Evolutionary conservation across 1,140 invertebrate species (phyloP).

Genomic region (Bombus fervidus): DNA sequence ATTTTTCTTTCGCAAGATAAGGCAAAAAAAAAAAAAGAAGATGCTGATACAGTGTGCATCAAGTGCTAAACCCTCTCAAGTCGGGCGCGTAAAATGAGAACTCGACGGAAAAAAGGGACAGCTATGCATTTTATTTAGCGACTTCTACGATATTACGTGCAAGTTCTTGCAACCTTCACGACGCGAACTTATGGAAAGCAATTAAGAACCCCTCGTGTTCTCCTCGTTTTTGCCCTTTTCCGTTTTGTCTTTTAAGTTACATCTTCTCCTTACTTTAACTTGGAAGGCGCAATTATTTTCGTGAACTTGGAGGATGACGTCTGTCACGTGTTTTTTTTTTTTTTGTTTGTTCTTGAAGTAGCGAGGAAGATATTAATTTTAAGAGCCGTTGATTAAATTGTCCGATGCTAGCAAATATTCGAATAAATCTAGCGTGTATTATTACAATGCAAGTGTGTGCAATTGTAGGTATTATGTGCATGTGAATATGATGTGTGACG

Average conservation of each 20-base stretch:
- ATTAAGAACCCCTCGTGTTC: conserved; percentile 21
- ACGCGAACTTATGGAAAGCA: conserved; percentile 28
- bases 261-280: background rate
- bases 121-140: conserved; percentile 30
- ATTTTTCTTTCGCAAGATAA: background rate
- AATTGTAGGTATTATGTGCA: no score
- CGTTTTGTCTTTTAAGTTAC: background rate
- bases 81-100: no score
- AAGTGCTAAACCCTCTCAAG: background rate
- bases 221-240: background rate
- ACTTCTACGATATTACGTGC: conserved; percentile 14
- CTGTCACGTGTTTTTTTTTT: background rate
- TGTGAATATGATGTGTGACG: no score
- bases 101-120: background rate
- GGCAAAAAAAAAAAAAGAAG: background rate
- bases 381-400: no score
- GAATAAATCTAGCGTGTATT: no score
- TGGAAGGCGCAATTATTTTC: background rate
- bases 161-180: conserved; percentile 7
- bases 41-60: conserved; percentile 8
- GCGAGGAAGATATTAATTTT: no score
- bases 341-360: no score
- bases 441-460: no score
- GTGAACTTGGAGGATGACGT: background rate
- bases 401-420: no score